These are phyloP conservation scores for Scrobipalpa atriplicella DNA, from an alignment of 2,888 invertebrate genomes.

Conservation along the genomic window DNA sequence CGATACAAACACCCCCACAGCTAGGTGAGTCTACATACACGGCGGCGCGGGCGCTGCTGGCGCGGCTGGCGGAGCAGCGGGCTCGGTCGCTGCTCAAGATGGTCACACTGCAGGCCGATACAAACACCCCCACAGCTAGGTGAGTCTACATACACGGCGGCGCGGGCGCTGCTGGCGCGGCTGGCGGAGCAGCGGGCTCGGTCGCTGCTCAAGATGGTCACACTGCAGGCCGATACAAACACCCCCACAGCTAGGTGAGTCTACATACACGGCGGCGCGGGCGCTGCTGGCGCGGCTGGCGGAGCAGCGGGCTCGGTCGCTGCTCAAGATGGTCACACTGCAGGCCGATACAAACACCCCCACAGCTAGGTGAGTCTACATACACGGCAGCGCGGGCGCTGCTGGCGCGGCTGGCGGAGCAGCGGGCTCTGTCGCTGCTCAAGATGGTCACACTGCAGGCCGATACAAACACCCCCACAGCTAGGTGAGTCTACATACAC, in stretches of 20 bases:
- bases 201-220: background rate
- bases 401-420: conserved; percentile 53
- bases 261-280: background rate
- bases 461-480: conserved; percentile 49
- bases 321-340: background rate
- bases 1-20: conserved; percentile 49
- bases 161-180: conserved; percentile 40
- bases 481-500: conserved; percentile 44
- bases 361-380: conserved; percentile 50
- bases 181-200: conserved; percentile 53
- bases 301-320: conserved; percentile 41
- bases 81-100: conserved; percentile 28
- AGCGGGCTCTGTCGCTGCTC: conserved; percentile 35
- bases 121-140: conserved; percentile 52
- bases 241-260: conserved; percentile 56
- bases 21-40: conserved; percentile 44
- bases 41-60: conserved; percentile 38
- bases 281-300: conserved; percentile 52
- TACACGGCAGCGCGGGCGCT: conserved; percentile 29
- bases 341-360: conserved; percentile 48
- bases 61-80: conserved; percentile 52
- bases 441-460: conserved; percentile 35
- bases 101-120: conserved; percentile 38
- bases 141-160: conserved; percentile 37
- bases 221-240: conserved; percentile 41